These are phyloP conservation scores for Leistus spinibarbis DNA, from an alignment of 2,888 invertebrate genomes.

Conservation along the genomic window DNA sequence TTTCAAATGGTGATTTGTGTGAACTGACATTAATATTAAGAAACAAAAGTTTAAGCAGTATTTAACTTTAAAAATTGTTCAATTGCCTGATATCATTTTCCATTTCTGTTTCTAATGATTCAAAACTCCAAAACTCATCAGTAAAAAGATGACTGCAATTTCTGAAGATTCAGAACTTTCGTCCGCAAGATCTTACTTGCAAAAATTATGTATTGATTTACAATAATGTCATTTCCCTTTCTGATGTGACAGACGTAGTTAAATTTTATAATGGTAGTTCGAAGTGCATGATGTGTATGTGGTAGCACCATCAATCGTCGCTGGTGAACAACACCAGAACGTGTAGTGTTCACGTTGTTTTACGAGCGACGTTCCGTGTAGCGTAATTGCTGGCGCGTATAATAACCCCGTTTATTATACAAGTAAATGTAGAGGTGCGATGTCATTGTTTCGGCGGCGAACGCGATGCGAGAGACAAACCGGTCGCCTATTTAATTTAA, in stretches of 20 bases:
- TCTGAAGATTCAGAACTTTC: too few relatives aligned
- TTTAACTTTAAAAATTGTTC: too few relatives aligned
- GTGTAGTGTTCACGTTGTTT: slow-evolving; percentile 6
- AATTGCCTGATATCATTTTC: too few relatives aligned
- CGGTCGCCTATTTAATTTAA: slow-evolving; percentile 33
- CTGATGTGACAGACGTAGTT: too few relatives aligned
- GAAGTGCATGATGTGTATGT: background rate
- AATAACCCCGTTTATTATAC: slow-evolving; percentile 36
- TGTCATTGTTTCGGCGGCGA: slow-evolving; percentile 14
- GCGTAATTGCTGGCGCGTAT: slow-evolving; percentile 28
- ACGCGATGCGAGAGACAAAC: slow-evolving; percentile 17
- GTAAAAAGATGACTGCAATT: too few relatives aligned
- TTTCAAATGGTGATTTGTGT: background rate
- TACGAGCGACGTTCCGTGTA: slow-evolving; percentile 13
- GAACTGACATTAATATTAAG: background rate
- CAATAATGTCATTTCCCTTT: too few relatives aligned
- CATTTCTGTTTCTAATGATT: too few relatives aligned
- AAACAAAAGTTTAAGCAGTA: too few relatives aligned
- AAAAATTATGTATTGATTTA: too few relatives aligned
- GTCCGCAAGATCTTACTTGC: too few relatives aligned
- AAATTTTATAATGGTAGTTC: background rate
- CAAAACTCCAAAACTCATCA: too few relatives aligned
- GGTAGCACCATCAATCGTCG: background rate
- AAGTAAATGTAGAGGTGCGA: slow-evolving; percentile 27
- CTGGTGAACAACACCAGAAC: background rate